Evolutionary conservation across 2,797 vertebrate species (phyloP), one percentile per base, ranked within the genome.

Genomic region (Chaunax sp.): DNA sequence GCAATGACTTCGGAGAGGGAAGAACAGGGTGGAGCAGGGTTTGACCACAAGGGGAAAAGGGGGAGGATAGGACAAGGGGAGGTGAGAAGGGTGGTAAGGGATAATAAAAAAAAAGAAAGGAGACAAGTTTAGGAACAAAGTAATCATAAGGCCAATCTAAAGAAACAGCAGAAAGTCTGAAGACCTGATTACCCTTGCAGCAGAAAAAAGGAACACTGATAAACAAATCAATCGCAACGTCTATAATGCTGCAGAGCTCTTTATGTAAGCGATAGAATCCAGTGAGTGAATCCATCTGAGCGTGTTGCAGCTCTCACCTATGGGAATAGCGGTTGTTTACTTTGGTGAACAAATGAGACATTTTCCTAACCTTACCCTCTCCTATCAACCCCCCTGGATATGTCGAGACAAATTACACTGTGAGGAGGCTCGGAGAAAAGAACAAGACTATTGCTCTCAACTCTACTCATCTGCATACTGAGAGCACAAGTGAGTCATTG

Each of bases 401-500:
- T 72, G 82, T 75, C 61, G 44, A 60, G 71, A 81, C 69, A 77
- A 72, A 84, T 86, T 64, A 74, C 64, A 76, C 60, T 40, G 75
- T 4, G 57, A 76, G 72, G 40, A 60, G 30, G 56, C 56, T 22
- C 1, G 43, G 67, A 59, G 64, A 80, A 53, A 77, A 57, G 47
- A 76, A 58, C 72, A 50, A 68, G 50, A 65, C 46, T 20, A 50
- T 54, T 58, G 57, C 65, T 73, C 64, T 77, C 56, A 37, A 68
- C 74, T 71, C 75, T 19, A n/a, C 82, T 80, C 82, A 87, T 90
- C 78, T 90, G 71, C 82, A 89, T 86, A 83, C 63, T 20, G 64
- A 73, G 76, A 72, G 88, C 87, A 88, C 86, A 89, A 88, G 74
- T 69, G 85, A 88, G 82, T 85, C 86, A 87, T 90, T 86, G 76